Percentiles rank a stretch among this genome's conserved stretches.
Evolutionary conservation across 2,113 vertebrate genomes (phyloP).

Genomic region (Sinosuthora webbiana): DNA sequence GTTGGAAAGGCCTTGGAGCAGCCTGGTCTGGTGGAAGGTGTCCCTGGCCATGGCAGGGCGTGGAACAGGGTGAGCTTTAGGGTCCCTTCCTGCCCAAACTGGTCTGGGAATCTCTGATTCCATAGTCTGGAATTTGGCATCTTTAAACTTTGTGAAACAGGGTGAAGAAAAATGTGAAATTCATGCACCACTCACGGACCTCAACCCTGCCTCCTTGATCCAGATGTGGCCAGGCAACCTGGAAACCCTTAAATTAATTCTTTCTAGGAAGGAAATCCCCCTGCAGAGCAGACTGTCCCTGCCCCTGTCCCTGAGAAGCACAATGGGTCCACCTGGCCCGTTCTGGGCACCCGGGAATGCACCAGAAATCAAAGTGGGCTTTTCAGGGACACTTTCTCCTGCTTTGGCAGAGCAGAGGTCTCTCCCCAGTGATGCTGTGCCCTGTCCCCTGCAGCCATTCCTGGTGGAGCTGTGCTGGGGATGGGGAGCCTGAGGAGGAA

Average conservation of each 20-base stretch:
- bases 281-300: background rate
- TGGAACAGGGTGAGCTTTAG: background rate
- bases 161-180: background rate
- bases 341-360: background rate
- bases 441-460: background rate
- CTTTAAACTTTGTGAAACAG: background rate
- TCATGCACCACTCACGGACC: fast-evolving
- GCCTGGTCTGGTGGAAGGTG: background rate
- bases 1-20: background rate
- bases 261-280: background rate
- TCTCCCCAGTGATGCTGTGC: background rate
- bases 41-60: background rate
- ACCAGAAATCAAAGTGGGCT: background rate
- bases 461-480: background rate
- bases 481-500: fast-evolving
- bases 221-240: background rate
- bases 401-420: background rate
- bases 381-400: fast-evolving
- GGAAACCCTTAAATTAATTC: background rate
- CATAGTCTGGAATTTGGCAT: fast-evolving
- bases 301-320: background rate
- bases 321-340: background rate
- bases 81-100: background rate
- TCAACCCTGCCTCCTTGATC: fast-evolving
- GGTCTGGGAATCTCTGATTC: background rate